Conservation (phyloP, 92 coral and sea anemone species). For the Blastomussa wellsi region DNA sequence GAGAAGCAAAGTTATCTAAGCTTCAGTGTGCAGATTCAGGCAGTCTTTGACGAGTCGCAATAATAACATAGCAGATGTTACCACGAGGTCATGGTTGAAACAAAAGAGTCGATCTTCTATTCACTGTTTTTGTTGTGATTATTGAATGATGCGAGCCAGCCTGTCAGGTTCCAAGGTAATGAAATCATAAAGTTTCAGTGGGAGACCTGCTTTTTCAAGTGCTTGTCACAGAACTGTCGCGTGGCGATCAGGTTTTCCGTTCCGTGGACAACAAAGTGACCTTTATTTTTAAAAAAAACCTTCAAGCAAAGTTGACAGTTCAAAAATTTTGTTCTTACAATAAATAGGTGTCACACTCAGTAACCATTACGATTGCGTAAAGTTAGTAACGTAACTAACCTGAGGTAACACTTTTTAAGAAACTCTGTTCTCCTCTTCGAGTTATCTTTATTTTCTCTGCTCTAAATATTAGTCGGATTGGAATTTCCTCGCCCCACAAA, state of each 20-base stretch:
- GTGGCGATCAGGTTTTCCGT: neutral
- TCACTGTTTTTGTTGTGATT: slow-evolving; percentile 43
- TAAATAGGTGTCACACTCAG: neutral
- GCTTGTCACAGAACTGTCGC: neutral
- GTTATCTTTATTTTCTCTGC: neutral
- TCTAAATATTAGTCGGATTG: neutral
- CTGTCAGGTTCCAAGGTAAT: slow-evolving; percentile 2
- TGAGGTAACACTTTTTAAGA: neutral
- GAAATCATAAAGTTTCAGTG: neutral
- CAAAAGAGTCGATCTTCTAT: slow-evolving; percentile 20
- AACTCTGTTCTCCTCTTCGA: slow-evolving; percentile 22
- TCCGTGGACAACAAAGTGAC: no score
- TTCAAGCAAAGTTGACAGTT: neutral
- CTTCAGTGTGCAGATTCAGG: slow-evolving; percentile 15
- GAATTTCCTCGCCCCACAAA: neutral
- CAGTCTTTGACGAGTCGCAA: neutral
- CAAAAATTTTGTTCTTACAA: neutral
- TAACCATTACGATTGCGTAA: slow-evolving; percentile 18
- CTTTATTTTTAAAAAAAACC: slow-evolving; percentile 1
- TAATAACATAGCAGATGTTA: slow-evolving; percentile 31
- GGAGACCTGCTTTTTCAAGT: neutral
- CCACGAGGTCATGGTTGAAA: slow-evolving; percentile 26
- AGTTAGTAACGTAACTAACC: slow-evolving; percentile 14
- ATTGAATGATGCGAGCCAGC: neutral
- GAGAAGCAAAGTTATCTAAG: neutral